Conservation (phyloP, 2,888 invertebrate species). For the Flexamia atlantica region DNA sequence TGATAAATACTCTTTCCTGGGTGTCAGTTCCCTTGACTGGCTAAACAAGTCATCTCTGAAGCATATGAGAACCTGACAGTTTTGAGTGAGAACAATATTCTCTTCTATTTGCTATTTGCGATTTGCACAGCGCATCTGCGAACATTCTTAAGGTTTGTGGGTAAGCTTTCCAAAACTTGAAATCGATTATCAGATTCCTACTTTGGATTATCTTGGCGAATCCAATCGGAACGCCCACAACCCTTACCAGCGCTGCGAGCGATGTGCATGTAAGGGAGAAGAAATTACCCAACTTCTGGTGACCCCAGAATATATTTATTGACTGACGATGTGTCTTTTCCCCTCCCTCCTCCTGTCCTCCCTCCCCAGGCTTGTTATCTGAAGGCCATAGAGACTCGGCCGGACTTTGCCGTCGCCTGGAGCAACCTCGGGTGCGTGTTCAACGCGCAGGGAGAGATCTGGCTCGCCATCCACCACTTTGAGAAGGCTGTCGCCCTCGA, state of each 20-base stretch:
- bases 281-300: slow-evolving; percentile 44
- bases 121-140: slow-evolving; percentile 14
- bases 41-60: not conserved
- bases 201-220: slow-evolving; percentile 4
- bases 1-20: no score
- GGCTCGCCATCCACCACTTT: slow-evolving; percentile 99
- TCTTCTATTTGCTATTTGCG: slow-evolving; percentile 25
- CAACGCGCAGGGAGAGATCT: slow-evolving; percentile 99
- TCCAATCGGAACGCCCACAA: slow-evolving; percentile 12
- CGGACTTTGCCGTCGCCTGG: slow-evolving; percentile 99
- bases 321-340: slow-evolving; percentile 62
- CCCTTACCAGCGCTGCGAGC: slow-evolving; percentile 52
- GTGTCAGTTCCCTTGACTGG: not conserved
- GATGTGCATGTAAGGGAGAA: slow-evolving; percentile 57
- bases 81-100: slow-evolving; percentile 29
- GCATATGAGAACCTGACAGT: slow-evolving; percentile 26
- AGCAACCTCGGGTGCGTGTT: slow-evolving; percentile 99
- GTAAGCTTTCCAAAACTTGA: not conserved
- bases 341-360: slow-evolving; percentile 62
- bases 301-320: slow-evolving; percentile 46
- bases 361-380: slow-evolving; percentile 95
- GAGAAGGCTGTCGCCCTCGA: slow-evolving; percentile 99
- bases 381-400: slow-evolving; percentile 99
- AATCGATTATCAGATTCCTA: no score
- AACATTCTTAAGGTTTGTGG: slow-evolving; percentile 40